Base-by-base conservation (phyloP, 2,113 vertebrate genomes). In the Lophochroa leadbeateri region DNA sequence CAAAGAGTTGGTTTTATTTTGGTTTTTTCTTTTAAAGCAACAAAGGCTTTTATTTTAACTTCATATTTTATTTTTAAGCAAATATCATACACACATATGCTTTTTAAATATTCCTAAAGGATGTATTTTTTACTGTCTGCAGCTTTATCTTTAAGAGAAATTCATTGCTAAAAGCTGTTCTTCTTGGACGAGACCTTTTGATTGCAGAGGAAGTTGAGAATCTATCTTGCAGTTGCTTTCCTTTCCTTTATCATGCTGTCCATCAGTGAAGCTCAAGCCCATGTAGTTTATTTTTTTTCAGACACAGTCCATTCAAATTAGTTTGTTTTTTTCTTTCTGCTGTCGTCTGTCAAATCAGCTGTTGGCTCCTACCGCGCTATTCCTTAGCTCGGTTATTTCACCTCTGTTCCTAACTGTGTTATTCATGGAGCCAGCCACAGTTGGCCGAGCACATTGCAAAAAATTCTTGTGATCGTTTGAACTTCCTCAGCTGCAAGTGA, bases 111-210 rank as follows among this genome's bases (percentile, higher is more conserved):
- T 63, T 90, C 64, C 60, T 86, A 50, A 67, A 79, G 68, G 33
- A 50, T 50, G 18, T 43, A n/a, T 47, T 47, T 83, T 77, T 86
- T 93, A 81, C 47, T 86, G 39, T 86, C 69, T 94, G n/a, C 50
- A 84, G 72, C 61, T 86, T 94, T 94, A 44, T 70, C 61, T 93
- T 75, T 21, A 71, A 94, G 72, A 82, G 20, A 84, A 81, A 87
- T 63, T 89, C 10, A 68, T 88, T 77, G 31, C 60, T 91, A 55
- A 84, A 92, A 94, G 46, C 89, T 84, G 27, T 89, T 86, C 60
- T 75, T 85, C 58, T 77, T 72, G 77, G 74, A 82, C 1, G 3
- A 71, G 31, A 68, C 13, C 29, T 77, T 92, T 63, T 72, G 41
- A 74, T 47, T 81, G 35, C 69, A n/a, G n/a, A 83, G 87, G 78